These are phyloP conservation scores for Nymphicus hollandicus DNA, from an alignment of 2,113 vertebrate species.

Conservation along the genomic window DNA sequence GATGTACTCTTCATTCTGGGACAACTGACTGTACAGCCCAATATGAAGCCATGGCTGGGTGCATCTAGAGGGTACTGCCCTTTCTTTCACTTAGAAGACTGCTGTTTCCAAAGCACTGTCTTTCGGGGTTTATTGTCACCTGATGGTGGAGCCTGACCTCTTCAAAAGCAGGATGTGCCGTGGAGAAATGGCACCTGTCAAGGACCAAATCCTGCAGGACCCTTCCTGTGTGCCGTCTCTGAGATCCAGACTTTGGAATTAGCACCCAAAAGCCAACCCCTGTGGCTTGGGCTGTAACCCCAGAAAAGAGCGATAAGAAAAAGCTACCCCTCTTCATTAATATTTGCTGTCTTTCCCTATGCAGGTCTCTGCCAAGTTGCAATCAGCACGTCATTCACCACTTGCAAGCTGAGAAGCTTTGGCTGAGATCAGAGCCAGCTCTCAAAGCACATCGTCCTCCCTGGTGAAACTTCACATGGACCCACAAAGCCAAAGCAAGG, in stretches of 20 bases:
- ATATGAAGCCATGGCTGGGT: accelerated
- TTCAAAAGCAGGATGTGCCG: background rate
- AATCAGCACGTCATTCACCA: background rate
- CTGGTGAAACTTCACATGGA: background rate
- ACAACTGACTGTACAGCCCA: accelerated
- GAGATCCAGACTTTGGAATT: background rate
- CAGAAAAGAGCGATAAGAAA: background rate
- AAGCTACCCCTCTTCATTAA: background rate
- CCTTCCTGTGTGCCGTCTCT: accelerated
- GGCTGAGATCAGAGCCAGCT: background rate
- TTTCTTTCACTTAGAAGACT: no score
- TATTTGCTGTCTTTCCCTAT: background rate
- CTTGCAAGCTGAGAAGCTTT: background rate
- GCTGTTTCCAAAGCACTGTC: background rate
- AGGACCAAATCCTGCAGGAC: background rate
- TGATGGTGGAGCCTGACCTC: background rate
- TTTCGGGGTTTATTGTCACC: background rate
- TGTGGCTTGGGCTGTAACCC: background rate
- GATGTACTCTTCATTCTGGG: background rate
- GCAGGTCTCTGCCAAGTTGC: background rate
- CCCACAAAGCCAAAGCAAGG: accelerated
- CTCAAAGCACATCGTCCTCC: background rate
- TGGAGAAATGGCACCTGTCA: accelerated
- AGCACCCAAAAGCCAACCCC: background rate
- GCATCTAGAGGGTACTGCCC: accelerated